Evolutionary conservation across 1,140 invertebrate genomes (phyloP).

Genomic region (Trichoplusia ni): DNA sequence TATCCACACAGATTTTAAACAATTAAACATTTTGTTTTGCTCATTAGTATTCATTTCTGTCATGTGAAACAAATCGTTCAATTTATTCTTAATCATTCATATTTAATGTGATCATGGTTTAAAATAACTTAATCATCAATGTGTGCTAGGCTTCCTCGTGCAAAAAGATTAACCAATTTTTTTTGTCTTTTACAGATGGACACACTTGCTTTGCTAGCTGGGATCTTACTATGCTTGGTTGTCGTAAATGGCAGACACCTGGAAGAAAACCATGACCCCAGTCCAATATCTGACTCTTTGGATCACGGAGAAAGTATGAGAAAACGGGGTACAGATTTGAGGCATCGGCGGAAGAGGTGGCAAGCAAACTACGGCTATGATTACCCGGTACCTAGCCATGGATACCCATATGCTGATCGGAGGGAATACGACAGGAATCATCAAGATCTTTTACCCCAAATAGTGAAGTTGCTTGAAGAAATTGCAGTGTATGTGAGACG

Average conservation of each 20-base stretch:
- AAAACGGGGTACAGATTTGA: slow-evolving; percentile 24
- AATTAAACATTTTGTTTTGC: too few relatives aligned
- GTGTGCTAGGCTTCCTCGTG: slow-evolving; percentile 10
- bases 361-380: slow-evolving; percentile 55
- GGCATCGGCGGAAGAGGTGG: slow-evolving; percentile 53
- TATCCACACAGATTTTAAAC: too few relatives aligned
- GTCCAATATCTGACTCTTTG: background rate
- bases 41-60: too few relatives aligned
- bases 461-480: slow-evolving; percentile 57
- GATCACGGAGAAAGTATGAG: slow-evolving; percentile 22
- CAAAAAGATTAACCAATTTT: slow-evolving; percentile 4
- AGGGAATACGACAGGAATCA: slow-evolving; percentile 44
- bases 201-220: slow-evolving; percentile 29
- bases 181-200: slow-evolving; percentile 49
- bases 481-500: slow-evolving; percentile 45
- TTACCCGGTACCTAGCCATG: slow-evolving; percentile 32
- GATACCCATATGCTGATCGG: slow-evolving; percentile 41
- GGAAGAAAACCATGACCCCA: slow-evolving; percentile 1
- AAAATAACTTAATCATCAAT: background rate
- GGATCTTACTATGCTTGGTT: slow-evolving; percentile 29
- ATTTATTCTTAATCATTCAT: too few relatives aligned
- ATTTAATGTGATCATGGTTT: too few relatives aligned
- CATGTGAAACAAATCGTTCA: too few relatives aligned
- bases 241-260: slow-evolving; percentile 34
- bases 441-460: slow-evolving; percentile 51